Evolutionary conservation across 2,888 invertebrate genomes (phyloP), one percentile per base, ranked within the genome.

Genomic region (Saturnia japonica): DNA sequence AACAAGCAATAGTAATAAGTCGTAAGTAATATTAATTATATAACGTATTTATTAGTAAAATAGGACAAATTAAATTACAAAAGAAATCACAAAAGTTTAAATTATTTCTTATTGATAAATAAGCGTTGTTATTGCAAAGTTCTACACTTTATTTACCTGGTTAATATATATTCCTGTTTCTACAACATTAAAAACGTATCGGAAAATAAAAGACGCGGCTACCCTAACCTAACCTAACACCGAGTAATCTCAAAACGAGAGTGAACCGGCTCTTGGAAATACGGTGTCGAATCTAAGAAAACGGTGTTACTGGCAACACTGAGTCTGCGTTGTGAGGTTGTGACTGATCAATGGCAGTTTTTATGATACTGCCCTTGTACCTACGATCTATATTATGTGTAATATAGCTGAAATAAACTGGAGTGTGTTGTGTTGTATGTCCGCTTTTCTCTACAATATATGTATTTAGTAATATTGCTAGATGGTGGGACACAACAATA

Each of bases 201-300:
- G 19, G 47, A 19, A 11, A 11, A 19, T 12, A 28, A 7, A 7
- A n/a, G 42, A 12, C 14, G 54, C 8, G 68, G 9, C 54, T 54
- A 54, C 70, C 70, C 70, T 67, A 25, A 25, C 22, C 54, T 54
- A 54, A 67, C 70, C 70, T 67, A 25, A 25, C 22, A 8, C 14
- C 68, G 19, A 43, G 67, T 69, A 45, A 74, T 72, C 47, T 43
- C 70, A 68, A 60, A 57, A 70, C 45, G 72, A 73, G 73, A 72
- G 72, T 74, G 77, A 72, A 74, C 77, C 74, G 71, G 75, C 74
- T 78, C 76, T 73, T 45, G 72, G 80, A 78, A 77, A 75, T 72
- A 70, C 71, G 69, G 74, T 73, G 57, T 47, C 51, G 28, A 64
- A 64, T 77, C 77, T 73, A 72, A 74, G 79, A 78, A 78, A 74